These are phyloP conservation scores for Capreolus pygargus DNA, from an alignment of 2,113 vertebrate genomes.

Conservation along the genomic window DNA sequence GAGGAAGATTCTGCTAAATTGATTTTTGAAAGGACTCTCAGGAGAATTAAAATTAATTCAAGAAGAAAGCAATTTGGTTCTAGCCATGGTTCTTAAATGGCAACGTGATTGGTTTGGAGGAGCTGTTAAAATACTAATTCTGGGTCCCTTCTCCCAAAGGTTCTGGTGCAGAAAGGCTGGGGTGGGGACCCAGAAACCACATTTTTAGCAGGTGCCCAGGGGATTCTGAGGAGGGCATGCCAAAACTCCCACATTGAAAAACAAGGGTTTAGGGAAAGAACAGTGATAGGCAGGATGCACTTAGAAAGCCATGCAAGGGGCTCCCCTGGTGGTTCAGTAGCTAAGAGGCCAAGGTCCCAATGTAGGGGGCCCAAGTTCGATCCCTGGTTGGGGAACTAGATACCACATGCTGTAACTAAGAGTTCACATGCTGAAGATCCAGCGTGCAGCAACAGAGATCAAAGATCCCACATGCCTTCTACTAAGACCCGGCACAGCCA, in stretches of 20 bases:
- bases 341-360: accelerated
- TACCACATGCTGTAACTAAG: background rate
- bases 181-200: background rate
- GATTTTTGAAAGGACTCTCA: background rate
- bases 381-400: background rate
- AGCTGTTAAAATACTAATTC: background rate
- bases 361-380: background rate
- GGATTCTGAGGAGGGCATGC: background rate
- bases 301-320: background rate
- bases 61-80: slow-evolving; percentile 37
- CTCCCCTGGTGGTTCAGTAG: background rate
- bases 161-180: background rate
- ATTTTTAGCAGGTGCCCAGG: background rate
- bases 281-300: too few species aligned
- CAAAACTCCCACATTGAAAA: background rate
- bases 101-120: background rate
- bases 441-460: background rate
- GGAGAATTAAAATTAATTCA: slow-evolving; percentile 39
- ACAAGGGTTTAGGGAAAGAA: background rate
- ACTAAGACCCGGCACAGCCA: background rate
- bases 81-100: background rate
- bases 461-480: background rate
- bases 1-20: slow-evolving; percentile 25
- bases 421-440: background rate
- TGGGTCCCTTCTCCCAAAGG: background rate